phyloP scores from a whole-genome alignment of 2,797 vertebrate genomes.

The Uromys caudimaculatus region DNA sequence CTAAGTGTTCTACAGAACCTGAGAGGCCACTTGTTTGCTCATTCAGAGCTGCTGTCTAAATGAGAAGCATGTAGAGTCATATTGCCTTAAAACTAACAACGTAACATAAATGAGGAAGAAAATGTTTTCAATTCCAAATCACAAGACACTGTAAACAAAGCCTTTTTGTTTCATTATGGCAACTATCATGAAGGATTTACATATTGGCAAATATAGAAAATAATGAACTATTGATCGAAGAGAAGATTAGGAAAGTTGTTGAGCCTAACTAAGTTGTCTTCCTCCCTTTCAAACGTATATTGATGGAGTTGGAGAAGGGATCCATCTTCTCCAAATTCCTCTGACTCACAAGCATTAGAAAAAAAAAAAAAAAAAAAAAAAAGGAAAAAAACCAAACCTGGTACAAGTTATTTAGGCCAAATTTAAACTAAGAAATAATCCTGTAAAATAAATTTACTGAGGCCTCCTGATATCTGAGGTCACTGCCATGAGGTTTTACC shows the following conservation, averaged over 20 bases:
- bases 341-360: background rate
- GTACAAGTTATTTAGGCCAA: background rate
- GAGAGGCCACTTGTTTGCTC: conserved; percentile 9
- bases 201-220: conserved; percentile 69
- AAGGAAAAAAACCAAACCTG: background rate
- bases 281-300: conserved; percentile 2
- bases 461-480: background rate
- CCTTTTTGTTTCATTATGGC: conserved; percentile 52
- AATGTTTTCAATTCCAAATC: conserved; percentile 47
- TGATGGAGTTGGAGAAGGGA: background rate
- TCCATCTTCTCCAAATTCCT: background rate
- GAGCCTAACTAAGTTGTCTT: conserved; percentile 47
- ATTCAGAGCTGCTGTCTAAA: conserved; percentile 13
- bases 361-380: background rate
- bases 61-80: background rate
- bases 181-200: conserved; percentile 56
- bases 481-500: background rate
- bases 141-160: background rate
- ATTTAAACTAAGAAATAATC: background rate
- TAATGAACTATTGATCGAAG: conserved; percentile 65
- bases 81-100: conserved; percentile 2
- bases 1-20: conserved; percentile 43
- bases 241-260: conserved; percentile 53
- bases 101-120: conserved; percentile 1
- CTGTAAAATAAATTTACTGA: background rate